Conservation (phyloP, 1,140 invertebrate species). For the Helicoverpa armigera region DNA sequence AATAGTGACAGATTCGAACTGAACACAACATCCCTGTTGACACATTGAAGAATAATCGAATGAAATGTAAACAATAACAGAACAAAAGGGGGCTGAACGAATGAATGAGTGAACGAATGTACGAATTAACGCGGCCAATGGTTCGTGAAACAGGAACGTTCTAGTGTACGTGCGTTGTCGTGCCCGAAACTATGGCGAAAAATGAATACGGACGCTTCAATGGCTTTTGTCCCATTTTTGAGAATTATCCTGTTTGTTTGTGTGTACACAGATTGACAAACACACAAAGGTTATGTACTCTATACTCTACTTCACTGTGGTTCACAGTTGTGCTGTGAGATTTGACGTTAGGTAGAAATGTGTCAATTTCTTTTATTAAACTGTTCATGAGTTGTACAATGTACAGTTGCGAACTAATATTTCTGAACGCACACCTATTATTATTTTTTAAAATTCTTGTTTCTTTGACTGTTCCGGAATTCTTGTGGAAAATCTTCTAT, state of each 20-base stretch:
- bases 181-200: neutral
- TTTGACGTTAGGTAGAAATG: too few species aligned
- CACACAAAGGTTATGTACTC: too few species aligned
- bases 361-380: too few species aligned
- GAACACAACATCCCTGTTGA: neutral
- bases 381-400: too few species aligned
- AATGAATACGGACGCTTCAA: neutral
- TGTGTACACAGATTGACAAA: neutral
- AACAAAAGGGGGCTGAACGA: neutral
- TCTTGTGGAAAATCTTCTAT: too few species aligned
- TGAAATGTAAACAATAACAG: conserved; percentile 27
- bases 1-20: neutral
- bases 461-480: too few species aligned
- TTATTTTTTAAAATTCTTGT: too few species aligned
- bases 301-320: too few species aligned
- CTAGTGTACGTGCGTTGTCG: conserved; percentile 1
- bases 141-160: conserved; percentile 19
- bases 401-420: too few species aligned
- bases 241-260: neutral
- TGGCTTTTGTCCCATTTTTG: neutral
- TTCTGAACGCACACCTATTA: too few species aligned
- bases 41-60: conserved; percentile 2
- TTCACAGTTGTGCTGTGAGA: too few species aligned
- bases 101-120: neutral
- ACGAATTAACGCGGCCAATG: conserved; percentile 16